Base-by-base conservation (phyloP, 2,113 vertebrate species). In the Lampris megalopsis region DNA sequence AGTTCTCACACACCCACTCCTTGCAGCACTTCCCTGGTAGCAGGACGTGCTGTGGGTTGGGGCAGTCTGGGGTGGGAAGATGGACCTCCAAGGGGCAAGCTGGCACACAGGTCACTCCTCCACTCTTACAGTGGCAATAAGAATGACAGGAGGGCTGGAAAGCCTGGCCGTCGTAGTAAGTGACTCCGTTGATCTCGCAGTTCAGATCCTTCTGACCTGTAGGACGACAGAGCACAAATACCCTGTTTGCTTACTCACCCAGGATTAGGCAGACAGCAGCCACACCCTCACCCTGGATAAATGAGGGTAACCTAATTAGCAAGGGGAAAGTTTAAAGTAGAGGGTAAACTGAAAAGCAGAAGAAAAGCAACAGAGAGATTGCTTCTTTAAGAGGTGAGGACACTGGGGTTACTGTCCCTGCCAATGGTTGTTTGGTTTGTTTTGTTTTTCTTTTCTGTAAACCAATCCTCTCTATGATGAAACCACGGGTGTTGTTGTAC, bases 11-110 rank as follows among this genome's bases (percentile, higher is more conserved):
- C 88, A 97, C 90, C 98, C 98, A 99, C 81, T 97, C 95, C 0
- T 93, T 95, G 74, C 98, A 99, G 94, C 98, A 99, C 75, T 95
- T 96, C 9, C 97, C 97, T 0, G 95, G 96, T 1, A 96, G 73
- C 45, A 93, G 92, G 2, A 97, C 68, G 0, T 87, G 91, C 47
- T 90, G 93, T 0, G 98, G 98, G 69, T 92, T 50, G 13, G 96
- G 97, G 63, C 98, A 99, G 83, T 98, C 96, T 0, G 94, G 85
- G 45, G 89, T 95, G 79, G 97, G 96, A 68, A 96, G 93, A 38
- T 89, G 94, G 0, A 91, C 45, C 0, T 93, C 92, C 79, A 97
- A 86, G 1, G 91, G 93, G 90, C 98, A 99, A 0, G 92, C 86
- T 0, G 95, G 95, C 74, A 97, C 73, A 1, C 98, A 99, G 79